These are phyloP conservation scores for Bufo gargarizans DNA, from an alignment of 2,113 vertebrate genomes.

Conservation along the genomic window DNA sequence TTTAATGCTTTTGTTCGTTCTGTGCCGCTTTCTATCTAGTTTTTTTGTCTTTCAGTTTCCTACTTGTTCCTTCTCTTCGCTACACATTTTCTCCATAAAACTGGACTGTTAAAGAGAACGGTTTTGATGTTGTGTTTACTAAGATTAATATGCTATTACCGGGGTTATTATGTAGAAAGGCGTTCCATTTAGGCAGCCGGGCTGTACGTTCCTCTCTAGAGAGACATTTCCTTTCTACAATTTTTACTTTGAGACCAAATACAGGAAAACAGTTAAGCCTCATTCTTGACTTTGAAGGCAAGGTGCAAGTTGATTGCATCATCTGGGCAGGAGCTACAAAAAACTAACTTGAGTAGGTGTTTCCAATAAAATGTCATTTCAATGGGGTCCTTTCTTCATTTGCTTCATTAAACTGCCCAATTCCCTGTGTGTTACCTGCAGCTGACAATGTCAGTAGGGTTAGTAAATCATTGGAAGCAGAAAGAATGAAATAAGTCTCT, in stretches of 20 bases:
- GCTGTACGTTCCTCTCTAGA: slow-evolving; percentile 19
- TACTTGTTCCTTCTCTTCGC: not conserved
- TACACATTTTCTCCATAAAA: slow-evolving; percentile 17
- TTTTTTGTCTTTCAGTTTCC: not conserved
- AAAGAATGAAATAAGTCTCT: not conserved
- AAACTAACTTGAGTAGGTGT: slow-evolving; percentile 34
- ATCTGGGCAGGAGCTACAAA: slow-evolving; percentile 21
- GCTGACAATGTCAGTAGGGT: not conserved
- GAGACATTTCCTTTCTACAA: slow-evolving; percentile 11
- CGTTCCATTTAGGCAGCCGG: slow-evolving; percentile 22
- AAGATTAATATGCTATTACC: slow-evolving; percentile 25
- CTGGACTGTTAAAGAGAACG: not conserved
- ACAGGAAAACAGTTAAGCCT: slow-evolving; percentile 14
- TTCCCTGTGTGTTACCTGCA: not conserved
- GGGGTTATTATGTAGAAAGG: slow-evolving; percentile 22
- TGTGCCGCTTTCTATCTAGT: no score
- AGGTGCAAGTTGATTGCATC: slow-evolving; percentile 28
- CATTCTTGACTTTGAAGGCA: slow-evolving; percentile 24
- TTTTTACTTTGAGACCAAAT: slow-evolving; percentile 23
- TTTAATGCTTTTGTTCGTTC: no score
- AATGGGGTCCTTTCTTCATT: slow-evolving; percentile 20
- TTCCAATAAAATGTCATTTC: not conserved
- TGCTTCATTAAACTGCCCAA: not conserved
- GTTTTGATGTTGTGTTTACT: slow-evolving; percentile 22
- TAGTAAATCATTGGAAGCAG: not conserved